Conservation (phyloP, 2,888 invertebrate species). For the Plebejus argus region DNA sequence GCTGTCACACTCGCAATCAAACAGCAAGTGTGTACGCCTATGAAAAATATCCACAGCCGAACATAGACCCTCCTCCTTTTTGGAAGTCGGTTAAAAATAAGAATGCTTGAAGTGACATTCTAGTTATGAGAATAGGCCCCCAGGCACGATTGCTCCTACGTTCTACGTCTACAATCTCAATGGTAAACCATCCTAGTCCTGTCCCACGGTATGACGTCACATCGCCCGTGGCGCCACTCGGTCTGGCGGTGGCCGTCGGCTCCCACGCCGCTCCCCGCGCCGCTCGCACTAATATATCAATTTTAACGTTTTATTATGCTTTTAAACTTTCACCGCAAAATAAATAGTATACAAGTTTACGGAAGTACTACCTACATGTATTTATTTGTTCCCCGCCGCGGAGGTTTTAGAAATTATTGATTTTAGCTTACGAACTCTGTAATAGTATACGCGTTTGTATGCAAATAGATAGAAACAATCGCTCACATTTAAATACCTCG, state of each 20-base stretch:
- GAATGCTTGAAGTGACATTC: background rate
- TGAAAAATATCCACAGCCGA: no score
- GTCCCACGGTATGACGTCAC: conserved; percentile 29
- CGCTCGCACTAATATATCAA: conserved; percentile 52
- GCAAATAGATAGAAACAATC: conserved; percentile 23
- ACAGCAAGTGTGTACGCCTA: no score
- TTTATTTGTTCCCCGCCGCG: conserved; percentile 42
- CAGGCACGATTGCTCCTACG: background rate
- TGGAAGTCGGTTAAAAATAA: no score
- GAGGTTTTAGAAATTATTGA: conserved; percentile 36
- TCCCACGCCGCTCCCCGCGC: conserved; percentile 55
- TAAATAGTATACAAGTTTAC: conserved; percentile 53
- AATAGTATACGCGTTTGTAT: conserved; percentile 25
- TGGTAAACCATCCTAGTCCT: background rate
- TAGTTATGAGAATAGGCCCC: background rate
- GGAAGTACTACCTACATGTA: conserved; percentile 52
- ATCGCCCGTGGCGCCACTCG: conserved; percentile 64
- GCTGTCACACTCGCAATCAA: no score
- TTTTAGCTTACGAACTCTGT: conserved; percentile 12
- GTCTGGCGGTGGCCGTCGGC: conserved; percentile 56
- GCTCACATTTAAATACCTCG: background rate
- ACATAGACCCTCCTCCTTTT: no score
- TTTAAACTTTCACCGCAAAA: conserved; percentile 67
- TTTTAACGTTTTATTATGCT: conserved; percentile 52
- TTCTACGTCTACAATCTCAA: background rate